Evolutionary conservation across 2,113 vertebrate genomes (phyloP).

Genomic region (Mesoclemmys tuberculata): DNA sequence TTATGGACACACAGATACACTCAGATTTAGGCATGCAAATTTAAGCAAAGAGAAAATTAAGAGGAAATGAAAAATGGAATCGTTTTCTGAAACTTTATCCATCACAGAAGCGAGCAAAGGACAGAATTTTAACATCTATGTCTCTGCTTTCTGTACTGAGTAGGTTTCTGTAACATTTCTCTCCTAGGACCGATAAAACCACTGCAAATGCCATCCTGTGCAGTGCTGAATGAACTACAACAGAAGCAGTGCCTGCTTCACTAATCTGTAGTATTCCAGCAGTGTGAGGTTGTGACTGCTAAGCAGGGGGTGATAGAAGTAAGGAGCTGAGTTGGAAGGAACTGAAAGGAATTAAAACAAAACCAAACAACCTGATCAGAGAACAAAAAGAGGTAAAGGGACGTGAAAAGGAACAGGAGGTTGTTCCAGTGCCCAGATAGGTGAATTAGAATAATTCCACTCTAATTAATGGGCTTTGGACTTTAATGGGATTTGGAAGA

Average conservation of each 20-base stretch:
- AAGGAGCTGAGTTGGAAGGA: background rate
- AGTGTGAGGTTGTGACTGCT: rapidly evolving
- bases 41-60: background rate
- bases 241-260: background rate
- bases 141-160: background rate
- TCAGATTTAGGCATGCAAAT: background rate
- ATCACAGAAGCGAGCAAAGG: background rate
- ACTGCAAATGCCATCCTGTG: background rate
- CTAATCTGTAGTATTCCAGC: background rate
- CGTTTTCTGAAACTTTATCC: background rate
- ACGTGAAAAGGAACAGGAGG: background rate
- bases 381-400: rapidly evolving
- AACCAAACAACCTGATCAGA: background rate
- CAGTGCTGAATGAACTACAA: background rate
- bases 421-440: rapidly evolving
- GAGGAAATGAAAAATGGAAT: background rate
- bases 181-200: background rate
- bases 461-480: too few relatives aligned
- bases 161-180: background rate
- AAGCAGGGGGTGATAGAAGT: background rate
- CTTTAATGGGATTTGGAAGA: background rate
- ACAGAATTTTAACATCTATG: too few relatives aligned
- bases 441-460: background rate
- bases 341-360: background rate
- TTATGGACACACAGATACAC: background rate